phyloP scores from a whole-genome alignment of 2,113 vertebrate genomes.

The Leuciscus idus region DNA sequence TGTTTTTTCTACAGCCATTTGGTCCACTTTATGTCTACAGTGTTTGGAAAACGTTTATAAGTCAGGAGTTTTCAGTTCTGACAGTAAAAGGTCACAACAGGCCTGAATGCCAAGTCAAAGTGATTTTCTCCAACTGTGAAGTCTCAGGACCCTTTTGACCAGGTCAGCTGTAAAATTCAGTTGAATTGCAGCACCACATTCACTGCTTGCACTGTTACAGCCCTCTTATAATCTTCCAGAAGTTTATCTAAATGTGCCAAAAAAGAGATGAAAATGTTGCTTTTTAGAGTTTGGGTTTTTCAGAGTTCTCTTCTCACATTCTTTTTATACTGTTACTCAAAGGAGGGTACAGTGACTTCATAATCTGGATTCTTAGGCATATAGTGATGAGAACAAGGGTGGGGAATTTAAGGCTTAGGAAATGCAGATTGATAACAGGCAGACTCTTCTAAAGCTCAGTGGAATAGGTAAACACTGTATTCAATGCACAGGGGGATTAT shows the following conservation, averaged over 20 bases:
- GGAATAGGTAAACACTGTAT: conserved; percentile 14
- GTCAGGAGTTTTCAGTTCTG: neutral
- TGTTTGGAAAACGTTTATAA: conserved; percentile 7
- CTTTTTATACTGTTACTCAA: conserved; percentile 8
- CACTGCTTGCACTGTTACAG: neutral
- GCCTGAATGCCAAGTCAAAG: conserved; percentile 48
- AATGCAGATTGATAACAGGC: conserved; percentile 30
- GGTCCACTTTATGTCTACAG: neutral
- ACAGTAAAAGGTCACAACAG: conserved; percentile 41
- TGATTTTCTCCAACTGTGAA: conserved; percentile 39
- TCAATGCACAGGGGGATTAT: neutral
- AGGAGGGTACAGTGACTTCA: conserved; percentile 32
- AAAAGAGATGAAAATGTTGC: conserved; percentile 19
- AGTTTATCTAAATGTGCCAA: conserved; percentile 32
- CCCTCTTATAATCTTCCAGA: neutral
- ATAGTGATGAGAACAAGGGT: neutral
- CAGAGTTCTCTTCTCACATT: neutral
- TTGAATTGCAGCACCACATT: conserved; percentile 20
- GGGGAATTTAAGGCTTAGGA: conserved; percentile 17
- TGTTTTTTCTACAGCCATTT: neutral
- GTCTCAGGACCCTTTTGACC: conserved; percentile 44
- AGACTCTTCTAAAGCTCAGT: conserved; percentile 6
- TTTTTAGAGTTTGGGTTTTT: conserved; percentile 15
- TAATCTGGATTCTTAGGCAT: conserved; percentile 25
- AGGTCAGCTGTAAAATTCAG: conserved; percentile 35